Evolutionary conservation across 1,140 invertebrate genomes (phyloP), one percentile per base, ranked within the genome.

Genomic region (Triops longicaudatus): DNA sequence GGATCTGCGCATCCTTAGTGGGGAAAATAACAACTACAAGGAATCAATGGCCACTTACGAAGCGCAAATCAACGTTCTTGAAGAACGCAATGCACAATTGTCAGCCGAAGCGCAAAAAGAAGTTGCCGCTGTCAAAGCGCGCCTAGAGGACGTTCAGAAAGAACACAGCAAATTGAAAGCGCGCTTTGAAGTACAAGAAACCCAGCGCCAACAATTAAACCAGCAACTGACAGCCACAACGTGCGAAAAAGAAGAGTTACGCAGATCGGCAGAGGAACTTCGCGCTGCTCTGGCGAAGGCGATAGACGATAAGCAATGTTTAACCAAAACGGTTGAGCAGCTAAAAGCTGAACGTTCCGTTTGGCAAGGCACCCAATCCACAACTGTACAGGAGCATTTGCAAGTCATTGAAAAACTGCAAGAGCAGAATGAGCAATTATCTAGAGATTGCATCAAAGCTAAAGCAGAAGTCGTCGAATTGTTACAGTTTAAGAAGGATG

Each of bases 351-450:
- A 63, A 63, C 14, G 22, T 6, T 63, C 50, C 10, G 14, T 22
- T 6, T 63, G 50, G 50, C n/a, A 22, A 63, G 50, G 50, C 14
- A 63, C 50, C 17, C 50, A 63, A 63, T 63, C 50, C 17, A 63
- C 50, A 14, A 63, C 50, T 22, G 50, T 63, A 5, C 50, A 63
- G 22, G 50, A 63, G 50, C 50, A 63, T 22, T 63, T 63, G 50
- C 50, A 63, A 63, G 50, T 63, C 22, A 63, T 63, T 22, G 50
- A 63, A 22, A 63, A 63, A 63, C 50, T 63, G n/a, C 50, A 63
- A 63, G 50, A 63, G 50, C 50, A 63, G 14, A 63, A 63, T 22
- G 50, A 63, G 50, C 50, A 63, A 17, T 7, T 63, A 22, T 63
- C 50, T 0, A 17, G 50, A n/a, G 50, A 63, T 22, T 63, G 50